Base-by-base conservation (phyloP, 2,888 invertebrate genomes). In the Dilophus febrilis region DNA sequence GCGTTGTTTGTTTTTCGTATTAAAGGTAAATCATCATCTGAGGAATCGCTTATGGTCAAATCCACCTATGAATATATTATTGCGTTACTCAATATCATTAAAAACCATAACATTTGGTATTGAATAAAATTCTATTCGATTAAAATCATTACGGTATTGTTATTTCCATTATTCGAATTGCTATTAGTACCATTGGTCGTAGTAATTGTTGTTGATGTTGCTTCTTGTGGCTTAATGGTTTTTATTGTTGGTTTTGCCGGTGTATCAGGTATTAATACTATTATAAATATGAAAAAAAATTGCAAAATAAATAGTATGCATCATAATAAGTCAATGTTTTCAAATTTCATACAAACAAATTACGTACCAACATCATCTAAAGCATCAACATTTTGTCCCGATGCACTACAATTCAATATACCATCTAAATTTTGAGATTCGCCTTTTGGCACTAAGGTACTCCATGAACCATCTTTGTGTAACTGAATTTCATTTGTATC, bases 391-490 rank as follows among this genome's bases (percentile, higher is more conserved):
- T 74, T 71, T 19, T 60, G 54, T 46, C 67, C 61, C 37, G 69
- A 55, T 45, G 67, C 63, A 10, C 42, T 46, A 17, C 67, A 62
- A 22, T 8, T 22, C 8, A 22, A 22, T n/a, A n/a, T n/a, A 37
- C 64, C 64, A 44, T 65, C 65, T 43, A 66, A 56, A 41, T 66
- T 64, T 42, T 70, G 68, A 12, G 68, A 60, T 41, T 77, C 72
- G 51, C 76, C 72, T 38, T 80, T 78, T 41, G 67, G 61, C 28
- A 70, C 65, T 47, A 81, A 74, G 48, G 77, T 74, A 14, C 81
- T 82, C 86, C 86, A 87, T 34, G 74, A 80, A 42, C 87, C 86
- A 59, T 87, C 86, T 53, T 82, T 79, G 53, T 81, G 73, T 43
- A 87, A 64, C 53, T 85, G 84, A 54, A 87, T 82, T 65, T 87